Evolutionary conservation across 2,113 vertebrate species (phyloP).

Genomic region (Syrrhaptes paradoxus): DNA sequence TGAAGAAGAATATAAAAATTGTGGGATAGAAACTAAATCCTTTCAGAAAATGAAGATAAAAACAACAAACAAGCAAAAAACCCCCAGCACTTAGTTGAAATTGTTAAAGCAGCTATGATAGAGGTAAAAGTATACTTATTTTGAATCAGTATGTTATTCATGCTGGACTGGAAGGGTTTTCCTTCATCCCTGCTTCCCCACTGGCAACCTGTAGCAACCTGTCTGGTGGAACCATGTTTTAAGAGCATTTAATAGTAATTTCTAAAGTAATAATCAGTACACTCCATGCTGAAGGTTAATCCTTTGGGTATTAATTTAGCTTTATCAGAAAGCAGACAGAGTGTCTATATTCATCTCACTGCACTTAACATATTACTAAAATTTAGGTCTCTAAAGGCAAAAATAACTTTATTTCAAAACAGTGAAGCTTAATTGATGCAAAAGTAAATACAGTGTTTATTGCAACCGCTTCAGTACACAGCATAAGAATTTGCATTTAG

Average conservation of each 20-base stretch:
- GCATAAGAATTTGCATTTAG: not conserved
- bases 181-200: not conserved
- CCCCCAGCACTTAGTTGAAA: not conserved
- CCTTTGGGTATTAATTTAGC: conserved; percentile 69
- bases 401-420: conserved; percentile 44
- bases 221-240: not conserved
- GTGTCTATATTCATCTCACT: conserved; percentile 16
- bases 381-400: conserved; percentile 44
- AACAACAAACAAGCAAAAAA: not conserved
- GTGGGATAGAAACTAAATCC: not conserved
- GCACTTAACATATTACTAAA: conserved; percentile 37
- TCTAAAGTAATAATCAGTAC: conserved; percentile 39
- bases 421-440: not conserved
- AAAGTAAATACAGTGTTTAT: conserved; percentile 8
- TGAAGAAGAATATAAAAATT: not conserved
- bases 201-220: not conserved
- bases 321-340: conserved; percentile 43
- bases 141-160: not conserved
- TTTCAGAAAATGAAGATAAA: not conserved
- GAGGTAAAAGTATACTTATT: not conserved
- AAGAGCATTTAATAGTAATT: conserved; percentile 35
- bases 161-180: not conserved
- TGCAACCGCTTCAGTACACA: not conserved
- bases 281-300: conserved; percentile 18
- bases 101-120: not conserved